phyloP scores from a whole-genome alignment of 2,797 vertebrate species.

The Thamnophis elegans region DNA sequence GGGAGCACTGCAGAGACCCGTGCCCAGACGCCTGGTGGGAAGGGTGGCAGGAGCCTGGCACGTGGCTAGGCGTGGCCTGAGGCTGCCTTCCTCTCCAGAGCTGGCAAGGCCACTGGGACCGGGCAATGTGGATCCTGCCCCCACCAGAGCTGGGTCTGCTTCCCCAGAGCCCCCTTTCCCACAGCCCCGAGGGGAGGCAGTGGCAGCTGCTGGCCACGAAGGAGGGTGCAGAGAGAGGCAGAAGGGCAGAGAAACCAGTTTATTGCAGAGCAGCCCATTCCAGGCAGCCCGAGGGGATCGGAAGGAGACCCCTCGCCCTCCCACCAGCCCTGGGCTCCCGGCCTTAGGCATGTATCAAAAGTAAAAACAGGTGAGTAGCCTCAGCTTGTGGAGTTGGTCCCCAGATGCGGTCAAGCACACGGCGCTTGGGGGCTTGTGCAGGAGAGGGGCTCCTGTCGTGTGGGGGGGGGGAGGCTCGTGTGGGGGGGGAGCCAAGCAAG shows the following conservation, averaged over 20 bases:
- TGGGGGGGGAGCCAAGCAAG: not conserved
- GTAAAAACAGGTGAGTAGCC: conserved; percentile 16
- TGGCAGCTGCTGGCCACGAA: not conserved
- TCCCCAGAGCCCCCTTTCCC: accelerated
- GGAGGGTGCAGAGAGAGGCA: not conserved
- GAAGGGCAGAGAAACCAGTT: conserved; percentile 1
- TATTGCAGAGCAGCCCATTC: not conserved
- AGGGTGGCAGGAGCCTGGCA: not conserved
- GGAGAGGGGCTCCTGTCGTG: not conserved
- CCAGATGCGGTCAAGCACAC: not conserved
- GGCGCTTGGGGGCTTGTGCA: not conserved
- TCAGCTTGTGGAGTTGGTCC: not conserved
- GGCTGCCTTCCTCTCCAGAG: not conserved
- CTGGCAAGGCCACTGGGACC: not conserved
- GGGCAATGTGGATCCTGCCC: too few relatives aligned
- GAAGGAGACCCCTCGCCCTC: too few relatives aligned
- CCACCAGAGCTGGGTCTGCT: not conserved
- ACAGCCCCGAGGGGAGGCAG: too few relatives aligned
- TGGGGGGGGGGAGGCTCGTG: not conserved
- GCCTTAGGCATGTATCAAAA: conserved; percentile 7
- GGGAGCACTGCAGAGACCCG: not conserved
- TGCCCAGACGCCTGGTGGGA: too few relatives aligned
- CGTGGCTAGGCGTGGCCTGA: not conserved
- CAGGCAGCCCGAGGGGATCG: not conserved
- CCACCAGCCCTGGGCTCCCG: not conserved